Base-by-base conservation (phyloP, 2,113 vertebrate species). In the Murina feae region DNA sequence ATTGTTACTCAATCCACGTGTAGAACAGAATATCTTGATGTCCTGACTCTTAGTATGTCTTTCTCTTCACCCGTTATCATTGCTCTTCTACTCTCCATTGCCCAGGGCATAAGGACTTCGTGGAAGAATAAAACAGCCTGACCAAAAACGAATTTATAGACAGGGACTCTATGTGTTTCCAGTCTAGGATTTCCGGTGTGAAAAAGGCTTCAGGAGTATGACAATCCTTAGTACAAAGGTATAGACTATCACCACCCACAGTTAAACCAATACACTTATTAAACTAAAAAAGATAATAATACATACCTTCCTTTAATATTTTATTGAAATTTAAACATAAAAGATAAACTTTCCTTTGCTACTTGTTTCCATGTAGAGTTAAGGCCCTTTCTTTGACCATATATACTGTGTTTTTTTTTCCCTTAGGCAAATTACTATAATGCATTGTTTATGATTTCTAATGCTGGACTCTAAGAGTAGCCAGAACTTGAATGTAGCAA, bases 301-400 rank as follows among this genome's bases (percentile, higher is more conserved):
- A 63, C 28, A 65, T 89, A 35, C 1, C 13, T 89, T 91, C 28
- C 28, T 94, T 96, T 58, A 39, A n/a, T 75, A 86, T 86, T 89
- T 89, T 86, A 81, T 89, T 91, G 75, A 92, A 83, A 86, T 69
- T 93, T 49, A 79, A 91, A 69, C 44, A 91, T 28, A 66, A 76
- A 69, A 65, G 65, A 91, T 37, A 55, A 84, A 84, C 47, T 58
- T 89, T 93, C 30, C 39, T 94, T 95, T 96, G 75, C 23, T 20
- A n/a, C 30, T 44, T 94, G 63, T 44, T 96, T 94, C 83, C 84
- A 83, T 84, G 28, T 87, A 87, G 30, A 60, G 16, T 28, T 44
- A 69, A 75, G 32, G 10, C 35, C 32, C 71, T 88, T 85, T 49
- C 69, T 94, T 84, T 91, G 89, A 91, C 81, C 51, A 21, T 85